phyloP scores from a whole-genome alignment of 2,113 vertebrate genomes.

The Heterotis niloticus region DNA sequence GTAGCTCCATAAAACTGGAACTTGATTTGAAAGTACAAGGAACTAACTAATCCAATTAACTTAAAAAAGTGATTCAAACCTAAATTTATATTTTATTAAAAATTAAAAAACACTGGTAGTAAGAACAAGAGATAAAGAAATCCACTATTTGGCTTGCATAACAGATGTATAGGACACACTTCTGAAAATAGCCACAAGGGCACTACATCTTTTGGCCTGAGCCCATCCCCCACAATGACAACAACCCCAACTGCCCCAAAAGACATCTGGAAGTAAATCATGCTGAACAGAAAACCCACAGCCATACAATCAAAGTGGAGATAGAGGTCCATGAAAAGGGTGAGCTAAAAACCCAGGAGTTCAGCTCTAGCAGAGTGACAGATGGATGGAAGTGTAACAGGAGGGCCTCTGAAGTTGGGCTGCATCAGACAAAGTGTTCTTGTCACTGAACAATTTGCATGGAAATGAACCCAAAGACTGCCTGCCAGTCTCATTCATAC shows the following conservation, averaged over 20 bases:
- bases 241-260: neutral
- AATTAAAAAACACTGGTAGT: too few relatives aligned
- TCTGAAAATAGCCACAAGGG: too few relatives aligned
- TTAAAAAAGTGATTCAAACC: too few relatives aligned
- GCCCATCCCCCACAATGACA: too few relatives aligned
- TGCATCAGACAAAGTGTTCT: neutral
- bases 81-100: too few relatives aligned
- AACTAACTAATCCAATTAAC: too few relatives aligned
- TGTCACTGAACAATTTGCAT: neutral
- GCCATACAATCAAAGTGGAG: neutral
- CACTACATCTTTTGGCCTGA: too few relatives aligned
- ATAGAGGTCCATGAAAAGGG: neutral
- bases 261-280: neutral
- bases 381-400: neutral
- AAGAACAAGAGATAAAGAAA: too few relatives aligned
- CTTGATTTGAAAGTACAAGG: too few relatives aligned
- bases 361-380: conserved; percentile 3
- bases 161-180: too few relatives aligned
- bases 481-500: neutral
- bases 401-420: neutral
- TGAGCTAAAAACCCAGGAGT: neutral
- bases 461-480: neutral
- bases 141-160: too few relatives aligned
- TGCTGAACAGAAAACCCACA: neutral
- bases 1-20: too few relatives aligned